Base-by-base conservation (phyloP, 1,140 invertebrate genomes). In the Gryon sp. region DNA sequence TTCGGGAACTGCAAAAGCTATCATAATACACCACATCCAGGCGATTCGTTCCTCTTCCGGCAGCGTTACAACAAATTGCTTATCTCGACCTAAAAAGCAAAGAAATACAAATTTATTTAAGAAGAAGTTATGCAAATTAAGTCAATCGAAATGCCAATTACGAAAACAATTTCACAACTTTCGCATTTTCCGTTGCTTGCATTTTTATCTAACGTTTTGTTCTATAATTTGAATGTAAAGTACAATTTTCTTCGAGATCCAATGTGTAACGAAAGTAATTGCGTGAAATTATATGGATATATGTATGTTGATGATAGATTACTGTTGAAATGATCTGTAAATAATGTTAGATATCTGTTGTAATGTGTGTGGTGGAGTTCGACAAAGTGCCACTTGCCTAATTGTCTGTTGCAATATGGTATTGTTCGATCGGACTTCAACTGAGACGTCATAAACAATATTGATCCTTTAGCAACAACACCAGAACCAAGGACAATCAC, bases 21-120 rank as follows among this genome's bases (percentile, higher is more conserved):
- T 94, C 24, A 97, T 89, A n/a, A 98, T 87, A 52, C 94, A 95
- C 97, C 97, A 98, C 84, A 96, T 95, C 96, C 96, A 98, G 6
- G 94, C 94, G 45, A 97, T 93, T 34, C 95, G 91, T 86, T 98
- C 96, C 66, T 93, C 92, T 65, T 95, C 93, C 2, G 95, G 94
- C 65, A 96, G 86, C 22, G 90, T 91, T 0, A 94, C 94, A 76
- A 94, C 90, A 82, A 95, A 96, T 84, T 93, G 92, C 82, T 95
- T 95, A 83, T 96, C 95, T 77, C 95, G 92, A 84, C 93, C 94
- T 95, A 87, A n/a, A 88, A 76, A 55, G 12, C 41, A 20, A 38
- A n/a, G n/a, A n/a, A n/a, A n/a, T n/a, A n/a, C n/a, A n/a, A n/a
- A n/a, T n/a, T n/a, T n/a, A n/a, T n/a, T n/a, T n/a, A n/a, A n/a